phyloP scores from a whole-genome alignment of 2,888 invertebrate species.

The Charanyca ferruginea region DNA sequence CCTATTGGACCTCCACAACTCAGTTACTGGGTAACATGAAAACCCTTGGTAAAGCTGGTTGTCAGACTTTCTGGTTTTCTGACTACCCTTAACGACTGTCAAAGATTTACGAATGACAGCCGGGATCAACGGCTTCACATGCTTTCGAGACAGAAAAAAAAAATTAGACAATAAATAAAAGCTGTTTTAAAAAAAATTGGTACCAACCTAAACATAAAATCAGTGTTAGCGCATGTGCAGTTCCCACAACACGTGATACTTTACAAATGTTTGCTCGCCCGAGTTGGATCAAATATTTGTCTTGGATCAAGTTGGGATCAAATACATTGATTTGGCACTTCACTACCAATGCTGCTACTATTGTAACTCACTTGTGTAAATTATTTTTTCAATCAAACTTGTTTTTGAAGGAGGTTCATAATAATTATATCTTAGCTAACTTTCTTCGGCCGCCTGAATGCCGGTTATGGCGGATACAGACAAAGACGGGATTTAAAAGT shows the following conservation, averaged over 20 bases:
- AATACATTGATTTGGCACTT: slow-evolving; percentile 78
- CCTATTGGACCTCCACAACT: no score
- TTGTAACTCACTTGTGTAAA: slow-evolving; percentile 34
- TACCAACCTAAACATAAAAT: slow-evolving; percentile 3
- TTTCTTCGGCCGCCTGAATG: no score
- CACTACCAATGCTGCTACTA: slow-evolving; percentile 49
- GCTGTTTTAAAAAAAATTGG: not conserved
- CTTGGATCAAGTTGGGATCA: slow-evolving; percentile 74
- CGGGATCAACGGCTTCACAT: no score
- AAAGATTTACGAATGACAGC: no score
- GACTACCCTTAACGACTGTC: no score
- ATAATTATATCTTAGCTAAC: no score
- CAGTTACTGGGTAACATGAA: no score
- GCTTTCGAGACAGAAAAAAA: not conserved
- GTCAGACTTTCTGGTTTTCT: no score
- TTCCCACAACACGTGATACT: slow-evolving; percentile 73
- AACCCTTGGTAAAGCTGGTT: no score
- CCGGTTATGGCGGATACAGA: no score
- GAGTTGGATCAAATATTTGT: slow-evolving; percentile 75
- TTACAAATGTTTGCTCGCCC: slow-evolving; percentile 78
- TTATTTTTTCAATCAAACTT: not conserved
- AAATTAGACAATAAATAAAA: slow-evolving; percentile 9
- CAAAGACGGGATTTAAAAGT: no score
- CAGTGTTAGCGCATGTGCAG: slow-evolving; percentile 51
- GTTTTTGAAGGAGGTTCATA: not conserved